A percentile compares a stretch with the other conserved stretches of the same genome.
phyloP scores from a whole-genome alignment of 2,113 vertebrate species.

The Syngnathus floridae region DNA sequence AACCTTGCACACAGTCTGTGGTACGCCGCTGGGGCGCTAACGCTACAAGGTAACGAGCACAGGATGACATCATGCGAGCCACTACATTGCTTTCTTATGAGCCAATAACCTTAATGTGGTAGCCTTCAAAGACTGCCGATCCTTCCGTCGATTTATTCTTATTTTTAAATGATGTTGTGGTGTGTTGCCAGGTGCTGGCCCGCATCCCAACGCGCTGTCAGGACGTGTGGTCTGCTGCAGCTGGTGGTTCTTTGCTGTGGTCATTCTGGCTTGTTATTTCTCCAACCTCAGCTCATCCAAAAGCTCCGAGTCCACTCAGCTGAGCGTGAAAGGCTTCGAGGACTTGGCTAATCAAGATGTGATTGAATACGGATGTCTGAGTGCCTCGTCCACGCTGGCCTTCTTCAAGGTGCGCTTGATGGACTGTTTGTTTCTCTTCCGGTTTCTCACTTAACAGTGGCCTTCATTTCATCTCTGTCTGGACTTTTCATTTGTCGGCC shows the following conservation, averaged over 20 bases:
- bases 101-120: too few species aligned
- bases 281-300: constrained; percentile 75
- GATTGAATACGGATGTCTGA: constrained; percentile 78
- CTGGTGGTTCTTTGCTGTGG: constrained; percentile 82
- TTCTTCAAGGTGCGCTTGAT: constrained; percentile 76
- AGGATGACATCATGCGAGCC: background rate
- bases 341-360: constrained; percentile 80
- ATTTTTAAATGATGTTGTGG: background rate
- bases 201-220: constrained; percentile 76
- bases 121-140: too few species aligned
- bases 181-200: constrained; percentile 70
- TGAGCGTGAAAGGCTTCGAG: constrained; percentile 76
- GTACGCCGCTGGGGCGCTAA: constrained; percentile 78
- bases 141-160: background rate
- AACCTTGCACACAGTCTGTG: constrained; percentile 80
- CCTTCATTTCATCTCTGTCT: background rate
- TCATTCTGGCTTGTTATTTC: constrained; percentile 79
- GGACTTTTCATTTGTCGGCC: constrained; percentile 18
- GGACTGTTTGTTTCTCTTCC: background rate
- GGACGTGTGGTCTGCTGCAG: constrained; percentile 74
- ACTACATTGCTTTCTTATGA: too few species aligned
- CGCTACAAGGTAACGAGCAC: constrained; percentile 75
- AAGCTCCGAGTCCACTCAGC: constrained; percentile 59
- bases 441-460: too few species aligned
- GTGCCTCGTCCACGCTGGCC: constrained; percentile 76